phyloP scores from a whole-genome alignment of 2,888 invertebrate genomes.

The Priocnemis perturbator region DNA sequence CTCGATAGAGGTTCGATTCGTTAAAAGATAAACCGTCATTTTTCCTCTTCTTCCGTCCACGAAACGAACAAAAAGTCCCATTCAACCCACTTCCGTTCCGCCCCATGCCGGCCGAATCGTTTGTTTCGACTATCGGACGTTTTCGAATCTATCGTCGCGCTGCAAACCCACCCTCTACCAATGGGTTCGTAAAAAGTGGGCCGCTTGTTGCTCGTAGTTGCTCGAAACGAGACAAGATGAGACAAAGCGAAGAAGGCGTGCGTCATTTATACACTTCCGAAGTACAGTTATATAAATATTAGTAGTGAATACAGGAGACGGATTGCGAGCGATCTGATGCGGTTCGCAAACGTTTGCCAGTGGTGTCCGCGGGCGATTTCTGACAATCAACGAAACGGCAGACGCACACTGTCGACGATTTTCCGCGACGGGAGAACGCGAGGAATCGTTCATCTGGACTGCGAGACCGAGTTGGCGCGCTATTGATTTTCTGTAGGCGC shows the following conservation, averaged over 20 bases:
- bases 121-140: too few species aligned
- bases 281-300: too few species aligned
- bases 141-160: too few species aligned
- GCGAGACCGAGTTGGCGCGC: constrained; percentile 49
- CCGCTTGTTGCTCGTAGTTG: too few species aligned
- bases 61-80: not conserved
- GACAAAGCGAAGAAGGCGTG: not conserved
- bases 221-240: not conserved
- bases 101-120: too few species aligned
- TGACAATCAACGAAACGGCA: not conserved
- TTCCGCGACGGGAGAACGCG: constrained; percentile 32
- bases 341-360: too few species aligned
- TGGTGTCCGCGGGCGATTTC: too few species aligned
- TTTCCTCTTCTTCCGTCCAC: constrained; percentile 23
- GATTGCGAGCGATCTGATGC: too few species aligned
- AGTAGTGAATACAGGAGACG: too few species aligned
- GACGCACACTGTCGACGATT: constrained; percentile 16
- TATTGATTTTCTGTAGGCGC: constrained; percentile 61
- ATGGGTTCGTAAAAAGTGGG: too few species aligned
- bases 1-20: constrained; percentile 21
- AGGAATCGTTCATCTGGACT: constrained; percentile 38
- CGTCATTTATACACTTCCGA: too few species aligned
- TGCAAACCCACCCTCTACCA: too few species aligned
- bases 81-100: constrained; percentile 19
- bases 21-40: constrained; percentile 32